phyloP scores from a whole-genome alignment of 2,113 vertebrate genomes.

The Cryptotis parvus region DNA sequence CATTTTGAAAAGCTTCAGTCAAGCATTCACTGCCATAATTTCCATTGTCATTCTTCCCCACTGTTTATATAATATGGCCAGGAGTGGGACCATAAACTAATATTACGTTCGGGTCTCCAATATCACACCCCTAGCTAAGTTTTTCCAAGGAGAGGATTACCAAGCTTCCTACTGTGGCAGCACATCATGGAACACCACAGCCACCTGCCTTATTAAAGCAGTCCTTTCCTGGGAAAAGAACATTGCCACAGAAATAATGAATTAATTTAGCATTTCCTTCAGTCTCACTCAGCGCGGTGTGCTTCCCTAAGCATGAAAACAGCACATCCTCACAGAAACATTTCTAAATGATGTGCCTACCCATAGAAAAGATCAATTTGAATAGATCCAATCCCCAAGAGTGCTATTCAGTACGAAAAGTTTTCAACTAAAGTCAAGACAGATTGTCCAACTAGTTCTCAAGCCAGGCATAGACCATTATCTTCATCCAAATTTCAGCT shows the following conservation, averaged over 20 bases:
- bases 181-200: constrained; percentile 4
- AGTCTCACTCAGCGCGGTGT: constrained; percentile 60
- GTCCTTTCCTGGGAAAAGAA: constrained; percentile 72
- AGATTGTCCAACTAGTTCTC: constrained; percentile 56
- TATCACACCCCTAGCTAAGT: constrained; percentile 67
- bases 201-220: constrained; percentile 70
- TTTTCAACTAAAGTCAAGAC: constrained; percentile 62
- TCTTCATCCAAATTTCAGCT: constrained; percentile 29
- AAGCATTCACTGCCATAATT: constrained; percentile 77
- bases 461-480: not conserved
- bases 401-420: constrained; percentile 65
- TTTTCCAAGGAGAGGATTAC: constrained; percentile 69
- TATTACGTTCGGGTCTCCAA: constrained; percentile 49
- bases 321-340: constrained; percentile 55
- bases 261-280: constrained; percentile 71
- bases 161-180: constrained; percentile 57
- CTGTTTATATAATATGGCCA: constrained; percentile 74
- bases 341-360: constrained; percentile 56
- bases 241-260: constrained; percentile 72
- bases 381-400: constrained; percentile 63
- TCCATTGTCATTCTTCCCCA: constrained; percentile 73
- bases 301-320: constrained; percentile 71
- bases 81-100: constrained; percentile 75
- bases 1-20: constrained; percentile 74
- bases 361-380: constrained; percentile 71